Base-by-base conservation (phyloP, 30 jellyfish, hydroid and myxozoan species). In the Aurelia aurita complex sp. Pacific region DNA sequence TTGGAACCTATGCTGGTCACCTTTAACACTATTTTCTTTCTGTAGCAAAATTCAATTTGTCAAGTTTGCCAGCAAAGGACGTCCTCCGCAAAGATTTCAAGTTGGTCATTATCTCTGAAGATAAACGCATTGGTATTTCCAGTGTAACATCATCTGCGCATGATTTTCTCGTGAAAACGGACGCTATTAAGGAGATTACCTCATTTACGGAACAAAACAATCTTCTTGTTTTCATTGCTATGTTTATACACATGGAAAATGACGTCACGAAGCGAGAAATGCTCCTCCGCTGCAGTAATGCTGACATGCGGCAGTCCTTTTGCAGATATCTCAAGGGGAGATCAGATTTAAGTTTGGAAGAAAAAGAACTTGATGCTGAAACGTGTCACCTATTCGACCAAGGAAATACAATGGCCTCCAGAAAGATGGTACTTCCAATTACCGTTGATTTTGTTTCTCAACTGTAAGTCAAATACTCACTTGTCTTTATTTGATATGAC, bases 51-150 rank as follows among this genome's bases (percentile, higher is more conserved):
- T 74, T 53, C 43, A 77, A 81, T 75, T 73, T 94, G 11, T 35
- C 71, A n/a, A 46, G 64, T 34, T 78, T 94, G 86, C 50, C 85
- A 2, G 70, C 84, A 1, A 54, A 36, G 3, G 95, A 88, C 82
- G 64, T 88, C 33, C 90, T 94, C 18, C 97, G 99, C 13, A 94
- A 88, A 81, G 99, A 94, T 69, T 81, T 62, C 76, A 94, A 94
- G 86, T 34, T 17, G 23, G 81, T 73, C 46, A 4, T 42, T 18
- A 68, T 18, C 9, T 83, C 36, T 52, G 34, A 32, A 19, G 60
- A 18, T 5, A 34, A 14, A 4, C 71, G 80, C 50, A 42, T 87
- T 38, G 97, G 97, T 6, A 77, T 94, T 32, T 89, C 99, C 2
- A 89, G 98, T 40, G 67, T 85, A 19, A 89, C 92, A 2, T 18